Base-by-base conservation (phyloP, 2,888 invertebrate species). In the Actias luna region DNA sequence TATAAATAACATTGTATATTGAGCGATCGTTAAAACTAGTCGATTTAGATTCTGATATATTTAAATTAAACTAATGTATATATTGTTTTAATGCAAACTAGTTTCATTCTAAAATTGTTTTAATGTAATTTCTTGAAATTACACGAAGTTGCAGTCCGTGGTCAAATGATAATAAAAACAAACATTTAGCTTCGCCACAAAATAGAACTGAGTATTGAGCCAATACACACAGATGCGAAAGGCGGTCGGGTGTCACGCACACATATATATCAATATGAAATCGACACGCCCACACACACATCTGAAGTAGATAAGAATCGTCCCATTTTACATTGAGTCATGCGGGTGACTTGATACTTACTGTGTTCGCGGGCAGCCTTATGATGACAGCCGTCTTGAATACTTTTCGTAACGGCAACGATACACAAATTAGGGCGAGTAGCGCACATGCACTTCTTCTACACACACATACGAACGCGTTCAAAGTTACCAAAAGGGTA, bases 141-240 rank as follows among this genome's bases (percentile, higher is more conserved):
- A 71, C 79, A 77, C 70, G 70, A 79, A 80, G 77, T 77, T 86
- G 74, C 79, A 84, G 81, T 83, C 82, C 78, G 80, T 83, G 83
- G 86, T 88, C 91, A 88, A 88, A 88, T 89, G 90, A 90, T 91
- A 91, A 92, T 92, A 92, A 92, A 92, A 92, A 92, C 92, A 92
- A 92, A 92, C 92, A 92, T 86, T 83, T 86, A 88, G 88, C 81
- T 85, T 82, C 77, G 85, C 82, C 87, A 87, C 89, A 89, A 91
- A 92, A 92, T 92, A 92, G 90, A 90, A 89, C 84, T 78, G 83
- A 91, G 85, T 90, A 92, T 90, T 85, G 91, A 91, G 92, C 92
- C 88, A 90, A 90, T 88, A 86, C 89, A 83, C 78, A 80, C 84
- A 80, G 64, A 71, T 70, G 64, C 69, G 69, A 61, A 67, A 80